phyloP scores from a whole-genome alignment of 2,797 vertebrate species.

The Bradypus variegatus region DNA sequence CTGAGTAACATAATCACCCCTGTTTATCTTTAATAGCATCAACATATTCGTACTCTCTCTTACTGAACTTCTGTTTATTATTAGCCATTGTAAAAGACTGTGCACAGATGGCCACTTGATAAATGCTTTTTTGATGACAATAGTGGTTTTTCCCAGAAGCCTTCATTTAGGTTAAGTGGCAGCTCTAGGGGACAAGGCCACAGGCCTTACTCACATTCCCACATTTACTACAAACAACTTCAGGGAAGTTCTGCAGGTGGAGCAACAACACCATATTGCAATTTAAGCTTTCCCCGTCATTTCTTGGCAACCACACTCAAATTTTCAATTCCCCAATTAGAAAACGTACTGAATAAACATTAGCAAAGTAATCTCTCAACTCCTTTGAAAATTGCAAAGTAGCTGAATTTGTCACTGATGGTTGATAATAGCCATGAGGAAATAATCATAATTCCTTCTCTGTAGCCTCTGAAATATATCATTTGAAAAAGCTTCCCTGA shows the following conservation, averaged over 20 bases:
- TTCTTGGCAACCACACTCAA: slow-evolving; percentile 28
- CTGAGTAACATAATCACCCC: neutral
- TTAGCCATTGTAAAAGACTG: neutral
- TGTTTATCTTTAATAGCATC: neutral
- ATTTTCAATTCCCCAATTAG: slow-evolving; percentile 42
- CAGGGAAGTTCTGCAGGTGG: neutral
- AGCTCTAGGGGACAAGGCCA: neutral
- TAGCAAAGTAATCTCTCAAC: slow-evolving; percentile 49
- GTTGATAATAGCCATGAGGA: slow-evolving; percentile 36
- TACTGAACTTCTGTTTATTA: neutral
- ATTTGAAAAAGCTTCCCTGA: slow-evolving; percentile 38
- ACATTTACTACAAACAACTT: neutral
- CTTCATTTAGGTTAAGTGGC: neutral
- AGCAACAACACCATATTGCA: neutral
- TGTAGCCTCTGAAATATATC: slow-evolving; percentile 16
- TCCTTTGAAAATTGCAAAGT: slow-evolving; percentile 56
- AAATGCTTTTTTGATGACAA: neutral
- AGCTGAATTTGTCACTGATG: slow-evolving; percentile 47
- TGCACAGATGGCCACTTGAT: neutral
- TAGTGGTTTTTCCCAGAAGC: neutral
- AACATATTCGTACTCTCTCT: neutral
- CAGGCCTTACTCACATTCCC: neutral
- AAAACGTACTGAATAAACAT: slow-evolving; percentile 55
- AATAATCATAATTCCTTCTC: slow-evolving; percentile 45
- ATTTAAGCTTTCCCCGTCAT: neutral